Conservation (phyloP, 2,888 invertebrate species). For the Rugalucina vietnamica region DNA sequence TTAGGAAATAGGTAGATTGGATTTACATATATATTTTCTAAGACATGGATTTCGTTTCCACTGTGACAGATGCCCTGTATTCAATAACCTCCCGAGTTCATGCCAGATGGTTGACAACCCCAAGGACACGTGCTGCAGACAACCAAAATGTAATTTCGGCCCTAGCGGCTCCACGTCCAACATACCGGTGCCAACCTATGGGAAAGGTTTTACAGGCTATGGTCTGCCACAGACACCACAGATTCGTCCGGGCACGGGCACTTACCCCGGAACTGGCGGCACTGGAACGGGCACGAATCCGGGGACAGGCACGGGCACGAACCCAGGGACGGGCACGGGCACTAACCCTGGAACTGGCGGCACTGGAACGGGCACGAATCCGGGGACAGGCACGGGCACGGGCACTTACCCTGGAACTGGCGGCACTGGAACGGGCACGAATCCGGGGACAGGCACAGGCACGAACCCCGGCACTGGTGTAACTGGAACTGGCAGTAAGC, state of each 20-base stretch:
- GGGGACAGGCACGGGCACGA: constrained; percentile 17
- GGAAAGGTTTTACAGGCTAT: constrained; percentile 68
- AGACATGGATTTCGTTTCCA: no score
- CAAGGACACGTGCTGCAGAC: constrained; percentile 68
- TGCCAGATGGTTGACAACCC: constrained; percentile 66
- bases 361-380: constrained; percentile 22
- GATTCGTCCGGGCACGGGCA: constrained; percentile 46
- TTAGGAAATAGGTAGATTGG: no score
- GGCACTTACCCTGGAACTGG: constrained; percentile 14
- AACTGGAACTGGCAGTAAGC: constrained; percentile 52
- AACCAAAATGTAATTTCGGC: constrained; percentile 59
- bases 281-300: constrained; percentile 12
- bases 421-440: constrained; percentile 32
- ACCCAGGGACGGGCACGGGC: no score
- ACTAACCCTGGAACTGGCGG: constrained; percentile 8
- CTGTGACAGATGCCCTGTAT: constrained; percentile 67
- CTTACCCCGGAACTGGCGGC: constrained; percentile 18
- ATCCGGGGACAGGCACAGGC: constrained; percentile 26
- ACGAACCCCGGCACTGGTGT: constrained; percentile 24
- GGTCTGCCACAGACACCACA: constrained; percentile 60
- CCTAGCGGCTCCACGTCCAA: constrained; percentile 43
- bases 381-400: constrained; percentile 40
- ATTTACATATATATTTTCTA: no score
- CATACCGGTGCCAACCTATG: constrained; percentile 67
- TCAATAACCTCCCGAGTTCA: constrained; percentile 59